Evolutionary conservation across 1,140 invertebrate genomes (phyloP).

Genomic region (Trichonephila clavata): DNA sequence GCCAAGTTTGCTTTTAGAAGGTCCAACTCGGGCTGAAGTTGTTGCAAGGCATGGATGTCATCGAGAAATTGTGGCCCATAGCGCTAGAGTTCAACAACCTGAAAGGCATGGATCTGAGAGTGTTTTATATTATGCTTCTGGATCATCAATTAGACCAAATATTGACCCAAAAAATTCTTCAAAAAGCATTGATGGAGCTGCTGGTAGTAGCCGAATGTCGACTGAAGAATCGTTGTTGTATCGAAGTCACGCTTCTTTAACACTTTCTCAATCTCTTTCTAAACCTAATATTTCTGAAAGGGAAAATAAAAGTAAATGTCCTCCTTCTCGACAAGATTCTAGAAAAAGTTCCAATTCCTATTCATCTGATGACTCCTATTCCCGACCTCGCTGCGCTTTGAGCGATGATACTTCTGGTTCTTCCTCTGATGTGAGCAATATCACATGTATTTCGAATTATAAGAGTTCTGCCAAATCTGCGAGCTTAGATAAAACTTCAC

Average conservation of each 20-base stretch:
- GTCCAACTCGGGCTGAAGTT: conserved; percentile 79
- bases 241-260: conserved; percentile 69
- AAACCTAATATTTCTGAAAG: not conserved
- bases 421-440: conserved; percentile 69
- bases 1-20: conserved; percentile 77
- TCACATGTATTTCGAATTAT: conserved; percentile 69
- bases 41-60: conserved; percentile 77
- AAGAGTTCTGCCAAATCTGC: conserved; percentile 43
- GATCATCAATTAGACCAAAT: conserved; percentile 50
- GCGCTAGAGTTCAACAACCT: conserved; percentile 89
- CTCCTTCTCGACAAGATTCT: conserved; percentile 63
- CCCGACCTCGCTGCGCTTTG: not conserved
- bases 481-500: conserved; percentile 18
- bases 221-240: conserved; percentile 39
- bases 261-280: conserved; percentile 5
- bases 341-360: conserved; percentile 64
- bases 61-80: conserved; percentile 86
- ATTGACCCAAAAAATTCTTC: not conserved
- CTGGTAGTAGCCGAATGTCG: not conserved
- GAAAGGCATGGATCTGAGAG: conserved; percentile 91
- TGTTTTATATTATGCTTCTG: conserved; percentile 84
- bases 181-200: conserved; percentile 19
- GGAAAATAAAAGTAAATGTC: conserved; percentile 41
- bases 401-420: conserved; percentile 69
- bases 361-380: conserved; percentile 61